Conservation (phyloP, 2,888 invertebrate genomes). For the Hoplodrina blanda region DNA sequence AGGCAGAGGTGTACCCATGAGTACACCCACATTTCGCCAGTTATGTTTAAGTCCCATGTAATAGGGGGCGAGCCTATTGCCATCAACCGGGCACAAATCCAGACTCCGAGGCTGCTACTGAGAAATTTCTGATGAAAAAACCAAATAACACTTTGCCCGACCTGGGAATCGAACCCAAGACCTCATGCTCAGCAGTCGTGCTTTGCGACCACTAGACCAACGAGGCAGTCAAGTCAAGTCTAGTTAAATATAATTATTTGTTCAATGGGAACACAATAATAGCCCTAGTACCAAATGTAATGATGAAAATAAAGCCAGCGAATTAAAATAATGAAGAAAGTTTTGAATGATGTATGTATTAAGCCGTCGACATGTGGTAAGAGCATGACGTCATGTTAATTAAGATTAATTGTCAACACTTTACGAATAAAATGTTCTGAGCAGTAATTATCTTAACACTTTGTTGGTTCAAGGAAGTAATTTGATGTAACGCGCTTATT, state of each 20-base stretch:
- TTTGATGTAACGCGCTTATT: not conserved
- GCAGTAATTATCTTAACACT: conserved; percentile 38
- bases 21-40: too few relatives aligned
- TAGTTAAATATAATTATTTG: conserved; percentile 17
- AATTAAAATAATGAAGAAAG: conserved; percentile 54
- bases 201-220: too few relatives aligned
- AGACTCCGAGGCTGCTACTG: too few relatives aligned
- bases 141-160: too few relatives aligned
- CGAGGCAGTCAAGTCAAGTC: too few relatives aligned
- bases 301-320: conserved; percentile 13
- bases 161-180: too few relatives aligned
- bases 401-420: conserved; percentile 55
- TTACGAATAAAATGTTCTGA: conserved; percentile 41
- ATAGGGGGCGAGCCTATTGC: too few relatives aligned
- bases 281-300: conserved; percentile 5
- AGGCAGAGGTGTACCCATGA: too few relatives aligned
- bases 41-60: too few relatives aligned
- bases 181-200: too few relatives aligned
- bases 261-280: not conserved
- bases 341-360: conserved; percentile 50
- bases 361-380: conserved; percentile 42
- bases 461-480: conserved; percentile 6
- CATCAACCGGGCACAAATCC: too few relatives aligned
- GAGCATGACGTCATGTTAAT: conserved; percentile 42
- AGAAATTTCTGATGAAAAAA: too few relatives aligned